Evolutionary conservation across 2,888 invertebrate species (phyloP).

Genomic region (Coleophora deauratella): DNA sequence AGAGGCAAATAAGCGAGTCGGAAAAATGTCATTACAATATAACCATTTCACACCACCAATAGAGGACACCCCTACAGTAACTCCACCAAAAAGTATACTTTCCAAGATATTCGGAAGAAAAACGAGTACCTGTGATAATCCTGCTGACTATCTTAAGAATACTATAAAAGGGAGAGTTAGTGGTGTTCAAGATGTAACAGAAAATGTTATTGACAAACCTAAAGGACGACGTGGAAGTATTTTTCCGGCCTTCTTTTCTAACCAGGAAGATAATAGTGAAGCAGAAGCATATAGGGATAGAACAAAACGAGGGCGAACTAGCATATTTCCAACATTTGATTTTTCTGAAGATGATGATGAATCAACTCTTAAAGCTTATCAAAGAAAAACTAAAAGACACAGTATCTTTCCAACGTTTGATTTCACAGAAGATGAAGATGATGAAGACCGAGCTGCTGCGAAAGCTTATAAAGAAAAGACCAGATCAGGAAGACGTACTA

Average conservation of each 20-base stretch:
- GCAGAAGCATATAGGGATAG: conserved; percentile 45
- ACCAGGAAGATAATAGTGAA: conserved; percentile 28
- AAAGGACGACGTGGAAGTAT: conserved; percentile 50
- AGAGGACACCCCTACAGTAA: conserved; percentile 19
- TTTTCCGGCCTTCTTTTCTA: conserved; percentile 44
- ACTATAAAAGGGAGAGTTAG: conserved; percentile 47
- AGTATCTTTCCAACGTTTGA: conserved; percentile 59
- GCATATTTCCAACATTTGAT: conserved; percentile 57
- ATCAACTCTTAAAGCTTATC: conserved; percentile 35
- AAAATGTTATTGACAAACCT: conserved; percentile 32
- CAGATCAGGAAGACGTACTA: conserved; percentile 42
- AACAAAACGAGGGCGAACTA: conserved; percentile 49
- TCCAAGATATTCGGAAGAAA: conserved; percentile 47
- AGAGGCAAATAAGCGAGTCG: conserved; percentile 56
- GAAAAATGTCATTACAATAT: conserved; percentile 55
- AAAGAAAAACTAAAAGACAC: conserved; percentile 48
- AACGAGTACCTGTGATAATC: conserved; percentile 44
- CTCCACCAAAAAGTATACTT: conserved; percentile 41
- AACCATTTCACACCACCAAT: conserved; percentile 21
- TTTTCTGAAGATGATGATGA: conserved; percentile 59
- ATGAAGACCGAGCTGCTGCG: conserved; percentile 30
- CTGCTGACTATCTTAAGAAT: conserved; percentile 48
- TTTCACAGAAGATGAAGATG: conserved; percentile 39
- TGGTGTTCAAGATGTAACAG: conserved; percentile 35
- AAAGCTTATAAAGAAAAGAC: conserved; percentile 52